Evolutionary conservation across 2,113 vertebrate species (phyloP), one percentile per base, ranked within the genome.

Genomic region (Bufo bufo): DNA sequence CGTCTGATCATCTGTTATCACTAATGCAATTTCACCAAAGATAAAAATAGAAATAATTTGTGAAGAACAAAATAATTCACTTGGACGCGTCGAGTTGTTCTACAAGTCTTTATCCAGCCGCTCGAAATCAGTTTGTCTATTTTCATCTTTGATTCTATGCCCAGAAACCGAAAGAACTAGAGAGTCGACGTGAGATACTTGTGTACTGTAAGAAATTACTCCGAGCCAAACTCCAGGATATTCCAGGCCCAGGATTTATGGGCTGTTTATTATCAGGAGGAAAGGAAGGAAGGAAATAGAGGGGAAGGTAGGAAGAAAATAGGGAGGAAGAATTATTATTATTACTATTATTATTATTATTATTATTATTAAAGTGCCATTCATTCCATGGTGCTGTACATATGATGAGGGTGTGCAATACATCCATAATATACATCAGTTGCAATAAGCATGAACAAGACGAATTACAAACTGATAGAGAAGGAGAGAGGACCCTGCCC

Each of bases 41-140:
- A 85, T 85, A 85, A 85, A 85, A 75, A 85, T n/a, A 85, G 72
- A 74, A 85, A 85, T 77, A 85, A 77, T 85, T 85, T 77, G 77
- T 77, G 19, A 16, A 16, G n/a, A 84, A 69, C n/a, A 63, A 82
- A 82, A 45, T 63, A 58, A 63, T 61, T 59, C 79, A 63, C 43
- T 61, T 81, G 54, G 54, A 59, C 45, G 78, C 56, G 17, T 45
- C 56, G n/a, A 79, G 77, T 33, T 81, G 20, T 61, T 56, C 13
- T 81, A 33, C n/a, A 43, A 61, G 78, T 61, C 56, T 61, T 17
- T 45, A 81, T 81, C 56, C 52, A 14, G 56, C 6, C 56, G 56
- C 78, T 43, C 50, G 2, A 81, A 58, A 81, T 58, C 9, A 14
- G 14, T 33, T 16, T 17, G n/a, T 61, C 33, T 77, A 61, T 33